Conservation (phyloP, 2,888 invertebrate genomes). For the Tanypteryx hageni region DNA sequence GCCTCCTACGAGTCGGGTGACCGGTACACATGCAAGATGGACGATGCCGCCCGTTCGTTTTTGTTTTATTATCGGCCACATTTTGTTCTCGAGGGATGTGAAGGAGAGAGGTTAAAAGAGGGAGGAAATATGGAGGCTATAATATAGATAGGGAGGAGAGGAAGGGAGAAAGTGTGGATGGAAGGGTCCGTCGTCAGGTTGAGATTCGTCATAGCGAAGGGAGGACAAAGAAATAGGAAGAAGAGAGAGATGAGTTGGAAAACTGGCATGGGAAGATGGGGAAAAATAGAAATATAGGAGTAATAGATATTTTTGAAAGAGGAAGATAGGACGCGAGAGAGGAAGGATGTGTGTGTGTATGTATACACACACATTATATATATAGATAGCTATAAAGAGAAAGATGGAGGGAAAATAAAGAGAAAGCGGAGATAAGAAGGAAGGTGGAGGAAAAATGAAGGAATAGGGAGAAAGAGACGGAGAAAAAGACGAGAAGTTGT, state of each 20-base stretch:
- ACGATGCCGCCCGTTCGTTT: too few species aligned
- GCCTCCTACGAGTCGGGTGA: too few species aligned
- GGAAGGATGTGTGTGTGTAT: too few species aligned
- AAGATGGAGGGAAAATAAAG: background rate
- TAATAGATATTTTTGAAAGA: background rate
- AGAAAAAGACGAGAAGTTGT: background rate
- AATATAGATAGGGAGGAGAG: background rate
- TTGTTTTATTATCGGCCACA: too few species aligned
- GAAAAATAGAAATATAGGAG: background rate
- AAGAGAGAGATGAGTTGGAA: background rate
- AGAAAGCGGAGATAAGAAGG: background rate
- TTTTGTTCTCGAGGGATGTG: background rate
- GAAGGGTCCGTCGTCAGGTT: too few species aligned
- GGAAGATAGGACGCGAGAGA: background rate
- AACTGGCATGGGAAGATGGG: too few species aligned
- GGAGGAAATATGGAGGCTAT: background rate
- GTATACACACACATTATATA: too few species aligned
- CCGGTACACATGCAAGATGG: too few species aligned
- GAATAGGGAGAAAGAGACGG: background rate
- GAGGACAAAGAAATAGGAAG: background rate
- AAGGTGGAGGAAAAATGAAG: background rate
- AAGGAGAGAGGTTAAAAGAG: background rate
- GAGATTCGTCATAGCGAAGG: too few species aligned
- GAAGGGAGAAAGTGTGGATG: too few species aligned
- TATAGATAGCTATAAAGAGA: too few species aligned